Percentiles rank a stretch among this genome's conserved stretches.
These are phyloP conservation scores for Pardalotus punctatus DNA, from an alignment of 2,113 vertebrate genomes.

Conservation along the genomic window DNA sequence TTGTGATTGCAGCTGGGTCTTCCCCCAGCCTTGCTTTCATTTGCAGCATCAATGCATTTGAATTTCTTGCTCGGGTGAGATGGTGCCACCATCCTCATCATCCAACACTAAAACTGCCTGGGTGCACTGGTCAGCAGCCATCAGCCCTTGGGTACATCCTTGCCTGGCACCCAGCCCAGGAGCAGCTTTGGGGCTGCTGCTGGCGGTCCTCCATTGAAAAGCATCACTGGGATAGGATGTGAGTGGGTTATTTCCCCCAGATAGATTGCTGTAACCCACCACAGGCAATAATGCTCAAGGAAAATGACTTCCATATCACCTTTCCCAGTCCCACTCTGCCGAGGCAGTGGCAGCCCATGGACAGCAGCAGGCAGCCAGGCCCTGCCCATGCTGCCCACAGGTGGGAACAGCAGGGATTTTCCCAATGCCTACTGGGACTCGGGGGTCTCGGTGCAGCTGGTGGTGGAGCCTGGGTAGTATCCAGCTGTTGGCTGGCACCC, in stretches of 20 bases:
- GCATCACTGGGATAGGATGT: fast-evolving
- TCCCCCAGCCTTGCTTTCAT: not conserved
- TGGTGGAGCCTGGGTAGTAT: not conserved
- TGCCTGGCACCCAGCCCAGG: fast-evolving
- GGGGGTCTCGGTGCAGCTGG: not conserved
- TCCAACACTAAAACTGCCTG: not conserved
- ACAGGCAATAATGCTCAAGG: not conserved
- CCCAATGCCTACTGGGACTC: not conserved
- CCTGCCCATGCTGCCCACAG: not conserved
- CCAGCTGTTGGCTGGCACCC: not conserved
- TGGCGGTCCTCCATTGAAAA: not conserved
- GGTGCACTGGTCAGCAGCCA: not conserved
- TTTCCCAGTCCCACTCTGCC: not conserved
- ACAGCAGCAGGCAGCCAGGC: not conserved
- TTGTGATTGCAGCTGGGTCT: not conserved
- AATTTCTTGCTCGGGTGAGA: not conserved
- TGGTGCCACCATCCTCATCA: not conserved
- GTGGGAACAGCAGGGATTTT: not conserved
- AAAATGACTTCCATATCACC: not conserved
- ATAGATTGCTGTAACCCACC: fast-evolving
- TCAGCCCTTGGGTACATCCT: fast-evolving
- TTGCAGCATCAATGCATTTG: not conserved
- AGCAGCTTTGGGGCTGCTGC: not conserved
- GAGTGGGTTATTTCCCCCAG: not conserved
- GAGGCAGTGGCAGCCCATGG: not conserved